These are phyloP conservation scores for Cyclura pinguis DNA, from an alignment of 2,797 vertebrate species.

Conservation along the genomic window DNA sequence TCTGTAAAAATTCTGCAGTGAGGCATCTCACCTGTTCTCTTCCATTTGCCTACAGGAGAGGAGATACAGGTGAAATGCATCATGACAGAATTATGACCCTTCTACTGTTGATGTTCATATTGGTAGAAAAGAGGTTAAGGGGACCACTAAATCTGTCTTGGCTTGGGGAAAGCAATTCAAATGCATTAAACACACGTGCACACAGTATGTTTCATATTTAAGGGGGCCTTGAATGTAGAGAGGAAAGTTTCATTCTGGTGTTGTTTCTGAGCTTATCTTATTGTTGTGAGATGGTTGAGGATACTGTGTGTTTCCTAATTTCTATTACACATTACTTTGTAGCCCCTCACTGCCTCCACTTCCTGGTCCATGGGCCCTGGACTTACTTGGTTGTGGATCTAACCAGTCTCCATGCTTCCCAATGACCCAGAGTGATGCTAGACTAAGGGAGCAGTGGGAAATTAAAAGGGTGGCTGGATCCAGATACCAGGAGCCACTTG, in stretches of 20 bases:
- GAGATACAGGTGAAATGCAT: neutral
- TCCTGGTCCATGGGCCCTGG: neutral
- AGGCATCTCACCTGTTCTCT: neutral
- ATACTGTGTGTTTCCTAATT: neutral
- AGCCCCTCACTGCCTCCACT: neutral
- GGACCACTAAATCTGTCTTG: neutral
- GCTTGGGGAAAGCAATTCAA: neutral
- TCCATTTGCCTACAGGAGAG: neutral
- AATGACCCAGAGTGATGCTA: neutral
- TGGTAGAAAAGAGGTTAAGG: neutral
- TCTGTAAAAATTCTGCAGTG: neutral
- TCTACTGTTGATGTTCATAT: neutral
- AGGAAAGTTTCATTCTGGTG: too few species aligned
- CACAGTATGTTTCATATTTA: neutral
- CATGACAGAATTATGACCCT: neutral
- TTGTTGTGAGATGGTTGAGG: neutral
- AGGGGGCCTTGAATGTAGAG: neutral
- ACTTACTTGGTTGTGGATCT: neutral
- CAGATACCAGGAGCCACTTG: neutral
- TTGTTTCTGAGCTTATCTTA: neutral
- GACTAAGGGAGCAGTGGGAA: neutral
- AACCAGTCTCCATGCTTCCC: neutral
- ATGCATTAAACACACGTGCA: neutral
- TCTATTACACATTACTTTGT: neutral
- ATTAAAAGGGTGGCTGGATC: neutral